Evolutionary conservation across 2,888 invertebrate genomes (phyloP), one percentile per base, ranked within the genome.

Genomic region (Incurvaria masculella): DNA sequence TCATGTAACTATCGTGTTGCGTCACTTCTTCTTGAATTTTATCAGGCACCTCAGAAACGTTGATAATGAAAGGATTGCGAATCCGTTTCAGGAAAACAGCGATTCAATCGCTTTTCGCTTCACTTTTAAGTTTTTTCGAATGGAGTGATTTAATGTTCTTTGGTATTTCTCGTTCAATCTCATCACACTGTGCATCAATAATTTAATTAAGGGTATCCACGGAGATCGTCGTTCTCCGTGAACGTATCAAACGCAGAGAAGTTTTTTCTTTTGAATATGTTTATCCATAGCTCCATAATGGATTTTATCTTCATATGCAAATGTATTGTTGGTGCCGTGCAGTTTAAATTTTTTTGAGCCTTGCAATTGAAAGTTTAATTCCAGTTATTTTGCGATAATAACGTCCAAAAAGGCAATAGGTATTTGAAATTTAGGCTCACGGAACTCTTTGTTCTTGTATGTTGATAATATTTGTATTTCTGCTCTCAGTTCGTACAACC

Each of bases 1-100:
- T 51, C 27, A 49, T 49, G 46, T 55, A 51, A 45, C 46, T 53
- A 42, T 55, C 52, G 43, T 55, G 55, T 53, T 54, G 52, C 53
- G 54, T 51, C 54, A 52, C 50, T 39, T 45, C 49, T 47, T 51
- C 52, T 52, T 55, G 51, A 51, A 52, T 51, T 52, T 49, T 51
- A 52, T 55, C 52, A 53, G 50, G 42, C 42, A 51, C 54, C 41
- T 54, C 50, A 33, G 49, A 53, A 52, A 53, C 47, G 45, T 52
- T 52, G 44, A 52, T 39, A 47, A 53, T 51, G 27, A 53, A 52
- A 51, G 49, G 52, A 49, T 53, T 53, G 18, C 50, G 49, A 47
- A 55, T 51, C 48, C 49, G 47, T 53, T 52, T 54, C 47, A 40
- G 47, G 47, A 49, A 49, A 49, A 49, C 46, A 50, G 45, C 44